These are phyloP conservation scores for Manis javanica DNA, from an alignment of 2,797 vertebrate species.

Conservation along the genomic window DNA sequence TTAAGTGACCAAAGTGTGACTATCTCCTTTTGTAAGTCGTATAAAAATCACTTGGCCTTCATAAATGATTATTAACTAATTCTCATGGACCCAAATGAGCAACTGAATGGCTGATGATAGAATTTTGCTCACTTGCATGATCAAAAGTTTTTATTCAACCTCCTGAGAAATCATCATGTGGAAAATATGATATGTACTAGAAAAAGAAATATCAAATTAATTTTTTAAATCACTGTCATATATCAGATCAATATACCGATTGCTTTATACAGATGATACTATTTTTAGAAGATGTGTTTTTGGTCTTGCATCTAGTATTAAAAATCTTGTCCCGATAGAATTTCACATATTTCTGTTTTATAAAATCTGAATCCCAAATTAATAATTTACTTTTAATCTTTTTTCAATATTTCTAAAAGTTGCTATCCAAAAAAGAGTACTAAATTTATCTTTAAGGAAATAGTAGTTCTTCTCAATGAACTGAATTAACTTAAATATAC, in stretches of 20 bases:
- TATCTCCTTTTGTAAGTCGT: background rate
- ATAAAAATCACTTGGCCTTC: background rate
- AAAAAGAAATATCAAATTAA: background rate
- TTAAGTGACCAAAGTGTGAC: background rate
- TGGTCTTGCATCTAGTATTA: background rate
- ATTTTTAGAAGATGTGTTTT: background rate
- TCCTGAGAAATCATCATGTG: background rate
- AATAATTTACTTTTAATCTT: background rate
- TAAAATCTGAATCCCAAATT: slow-evolving; percentile 19
- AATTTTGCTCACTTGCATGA: background rate
- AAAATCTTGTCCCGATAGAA: background rate
- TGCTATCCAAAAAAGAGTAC: background rate
- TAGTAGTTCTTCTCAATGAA: background rate
- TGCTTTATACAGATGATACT: background rate
- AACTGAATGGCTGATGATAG: background rate
- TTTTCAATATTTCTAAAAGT: background rate
- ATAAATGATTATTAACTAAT: background rate
- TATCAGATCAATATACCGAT: background rate
- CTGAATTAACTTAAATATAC: background rate
- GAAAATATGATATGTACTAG: background rate
- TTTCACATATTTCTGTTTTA: background rate
- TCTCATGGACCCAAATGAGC: background rate
- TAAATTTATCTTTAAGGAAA: slow-evolving; percentile 19
- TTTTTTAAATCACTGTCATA: background rate
- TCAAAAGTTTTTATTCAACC: background rate